phyloP scores from a whole-genome alignment of 2,113 vertebrate species.

The Zeus faber region DNA sequence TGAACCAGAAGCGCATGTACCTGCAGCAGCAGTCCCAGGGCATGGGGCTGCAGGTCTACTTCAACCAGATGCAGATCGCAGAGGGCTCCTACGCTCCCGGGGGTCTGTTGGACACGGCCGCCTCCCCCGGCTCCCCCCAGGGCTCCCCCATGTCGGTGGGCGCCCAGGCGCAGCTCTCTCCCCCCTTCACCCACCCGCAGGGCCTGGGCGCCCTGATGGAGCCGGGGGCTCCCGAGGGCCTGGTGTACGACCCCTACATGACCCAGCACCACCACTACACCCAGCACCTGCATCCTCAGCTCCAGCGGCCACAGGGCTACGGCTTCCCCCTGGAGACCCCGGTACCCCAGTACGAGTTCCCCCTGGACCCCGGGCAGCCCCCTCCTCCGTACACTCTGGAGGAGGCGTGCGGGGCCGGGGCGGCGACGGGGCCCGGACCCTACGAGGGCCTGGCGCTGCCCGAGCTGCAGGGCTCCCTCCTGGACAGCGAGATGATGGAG shows the following conservation, averaged over 20 bases:
- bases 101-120: slow-evolving; percentile 76
- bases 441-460: slow-evolving; percentile 76
- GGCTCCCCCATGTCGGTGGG: slow-evolving; percentile 68
- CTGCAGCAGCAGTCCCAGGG: slow-evolving; percentile 92
- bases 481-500: slow-evolving; percentile 98
- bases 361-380: slow-evolving; percentile 68
- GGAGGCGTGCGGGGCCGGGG: slow-evolving; percentile 6
- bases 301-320: slow-evolving; percentile 79
- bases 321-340: slow-evolving; percentile 64
- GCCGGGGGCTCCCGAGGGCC: slow-evolving; percentile 57
- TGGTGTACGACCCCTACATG: slow-evolving; percentile 75
- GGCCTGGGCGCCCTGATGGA: slow-evolving; percentile 68
- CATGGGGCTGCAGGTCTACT: slow-evolving; percentile 84
- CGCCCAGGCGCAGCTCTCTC: slow-evolving; percentile 59
- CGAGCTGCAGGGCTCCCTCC: slow-evolving; percentile 80
- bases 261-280: slow-evolving; percentile 74
- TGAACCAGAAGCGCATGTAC: slow-evolving; percentile 93
- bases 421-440: slow-evolving; percentile 14
- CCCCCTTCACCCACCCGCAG: slow-evolving; percentile 59
- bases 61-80: slow-evolving; percentile 98
- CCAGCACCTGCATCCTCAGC: slow-evolving; percentile 58
- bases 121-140: slow-evolving; percentile 73
- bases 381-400: slow-evolving; percentile 51
- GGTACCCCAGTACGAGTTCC: slow-evolving; percentile 72
- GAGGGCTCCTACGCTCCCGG: slow-evolving; percentile 80